Evolutionary conservation across 2,113 vertebrate genomes (phyloP).

Genomic region (Myxocyprinus asiaticus): DNA sequence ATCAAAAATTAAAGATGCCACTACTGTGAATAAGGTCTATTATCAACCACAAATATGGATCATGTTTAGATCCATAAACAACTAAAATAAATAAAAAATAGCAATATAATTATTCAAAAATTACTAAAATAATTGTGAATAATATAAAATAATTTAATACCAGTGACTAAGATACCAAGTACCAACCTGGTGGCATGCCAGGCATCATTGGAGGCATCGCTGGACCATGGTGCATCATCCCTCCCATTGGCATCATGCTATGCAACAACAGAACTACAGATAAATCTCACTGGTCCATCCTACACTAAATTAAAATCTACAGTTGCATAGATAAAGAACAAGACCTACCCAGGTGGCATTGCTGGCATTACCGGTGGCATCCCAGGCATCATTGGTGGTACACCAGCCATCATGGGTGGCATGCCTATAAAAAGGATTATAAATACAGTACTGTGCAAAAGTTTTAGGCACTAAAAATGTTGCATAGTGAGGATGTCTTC

Average conservation of each 20-base stretch:
- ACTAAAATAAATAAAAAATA: too few relatives aligned
- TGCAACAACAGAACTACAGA: not conserved
- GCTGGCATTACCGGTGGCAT: conserved; percentile 75
- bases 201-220: conserved; percentile 92
- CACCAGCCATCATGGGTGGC: conserved; percentile 85
- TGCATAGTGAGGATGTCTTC: too few relatives aligned
- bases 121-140: too few relatives aligned
- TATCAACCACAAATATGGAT: too few relatives aligned
- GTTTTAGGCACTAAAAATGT: too few relatives aligned
- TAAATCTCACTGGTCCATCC: not conserved
- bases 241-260: conserved; percentile 55
- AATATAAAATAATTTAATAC: too few relatives aligned
- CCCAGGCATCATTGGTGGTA: conserved; percentile 64
- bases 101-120: conserved; percentile 25
- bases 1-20: too few relatives aligned
- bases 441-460: not conserved
- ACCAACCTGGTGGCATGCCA: conserved; percentile 71
- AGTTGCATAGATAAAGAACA: too few relatives aligned
- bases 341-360: conserved; percentile 72
- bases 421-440: conserved; percentile 76
- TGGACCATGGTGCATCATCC: conserved; percentile 51
- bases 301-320: not conserved
- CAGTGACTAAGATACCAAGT: too few relatives aligned
- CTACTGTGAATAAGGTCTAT: too few relatives aligned
- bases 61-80: too few relatives aligned